phyloP scores from a whole-genome alignment of 2,888 invertebrate genomes.

The Sphaerophoria rueppellii region DNA sequence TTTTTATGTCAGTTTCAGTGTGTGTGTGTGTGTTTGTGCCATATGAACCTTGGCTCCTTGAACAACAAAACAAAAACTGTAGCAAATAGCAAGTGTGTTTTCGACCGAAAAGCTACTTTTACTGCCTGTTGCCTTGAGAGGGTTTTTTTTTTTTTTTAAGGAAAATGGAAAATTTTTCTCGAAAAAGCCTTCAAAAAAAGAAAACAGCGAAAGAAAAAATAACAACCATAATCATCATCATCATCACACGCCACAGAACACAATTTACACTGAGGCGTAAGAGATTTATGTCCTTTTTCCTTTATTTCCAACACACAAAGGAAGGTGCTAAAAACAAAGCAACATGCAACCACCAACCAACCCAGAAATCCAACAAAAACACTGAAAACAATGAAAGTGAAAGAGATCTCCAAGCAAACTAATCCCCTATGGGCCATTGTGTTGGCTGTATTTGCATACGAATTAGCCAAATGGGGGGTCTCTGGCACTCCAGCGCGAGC shows the following conservation, averaged over 20 bases:
- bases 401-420: slow-evolving; percentile 7
- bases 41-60: slow-evolving; percentile 30
- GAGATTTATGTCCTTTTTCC: slow-evolving; percentile 65
- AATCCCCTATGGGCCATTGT: slow-evolving; percentile 53
- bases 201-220: background rate
- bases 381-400: slow-evolving; percentile 34
- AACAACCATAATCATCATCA: slow-evolving; percentile 11
- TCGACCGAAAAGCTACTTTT: background rate
- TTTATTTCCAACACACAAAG: slow-evolving; percentile 39
- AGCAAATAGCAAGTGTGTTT: slow-evolving; percentile 22
- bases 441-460: slow-evolving; percentile 61
- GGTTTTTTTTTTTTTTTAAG: slow-evolving; percentile 20
- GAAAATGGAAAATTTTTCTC: slow-evolving; percentile 44
- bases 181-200: slow-evolving; percentile 8
- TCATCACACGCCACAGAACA: slow-evolving; percentile 36
- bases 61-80: slow-evolving; percentile 1
- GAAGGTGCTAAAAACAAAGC: slow-evolving; percentile 57
- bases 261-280: slow-evolving; percentile 41
- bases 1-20: background rate
- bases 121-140: slow-evolving; percentile 49
- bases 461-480: slow-evolving; percentile 61
- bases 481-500: slow-evolving; percentile 23
- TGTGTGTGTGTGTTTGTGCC: background rate
- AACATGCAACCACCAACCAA: slow-evolving; percentile 38
- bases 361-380: slow-evolving; percentile 19